Evolutionary conservation across 2,888 invertebrate genomes (phyloP).

Genomic region (Hirtodrosophila duncani): DNA sequence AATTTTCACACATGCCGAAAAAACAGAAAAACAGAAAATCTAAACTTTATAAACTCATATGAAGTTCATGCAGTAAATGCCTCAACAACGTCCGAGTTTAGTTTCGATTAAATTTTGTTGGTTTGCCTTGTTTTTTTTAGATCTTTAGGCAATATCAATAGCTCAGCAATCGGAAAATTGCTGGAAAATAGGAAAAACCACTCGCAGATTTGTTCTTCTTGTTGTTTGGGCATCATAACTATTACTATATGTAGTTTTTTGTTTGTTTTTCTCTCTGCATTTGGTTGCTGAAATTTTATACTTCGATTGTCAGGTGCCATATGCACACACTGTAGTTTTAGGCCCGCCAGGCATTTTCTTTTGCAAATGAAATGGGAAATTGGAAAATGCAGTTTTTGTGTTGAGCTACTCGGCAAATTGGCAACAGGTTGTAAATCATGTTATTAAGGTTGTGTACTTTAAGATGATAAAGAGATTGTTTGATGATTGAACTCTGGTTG

Average conservation of each 20-base stretch:
- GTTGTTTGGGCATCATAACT: conserved; percentile 30
- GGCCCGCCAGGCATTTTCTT: too few relatives aligned
- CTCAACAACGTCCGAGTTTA: too few relatives aligned
- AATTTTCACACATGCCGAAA: conserved; percentile 37
- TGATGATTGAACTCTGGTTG: too few relatives aligned
- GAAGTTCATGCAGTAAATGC: conserved; percentile 20
- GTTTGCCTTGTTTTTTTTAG: conserved; percentile 12
- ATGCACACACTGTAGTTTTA: too few relatives aligned
- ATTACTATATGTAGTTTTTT: conserved; percentile 10
- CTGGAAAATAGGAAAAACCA: not conserved
- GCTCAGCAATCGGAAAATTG: conserved; percentile 33
- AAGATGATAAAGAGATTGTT: too few relatives aligned
- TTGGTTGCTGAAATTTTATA: conserved; percentile 9
- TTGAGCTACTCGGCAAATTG: too few relatives aligned
- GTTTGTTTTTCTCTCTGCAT: not conserved
- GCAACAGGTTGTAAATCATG: too few relatives aligned
- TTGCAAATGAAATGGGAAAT: too few relatives aligned
- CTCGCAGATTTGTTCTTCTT: conserved; percentile 1
- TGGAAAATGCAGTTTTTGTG: too few relatives aligned
- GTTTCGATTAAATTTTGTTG: conserved; percentile 35
- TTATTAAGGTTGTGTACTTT: too few relatives aligned
- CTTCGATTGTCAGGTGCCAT: conserved; percentile 31
- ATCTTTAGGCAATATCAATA: not conserved
- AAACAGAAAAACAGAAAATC: conserved; percentile 19
- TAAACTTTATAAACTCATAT: conserved; percentile 42